Evolutionary conservation across 2,797 vertebrate species (phyloP), one percentile per base, ranked within the genome.

Genomic region (Octomys mimax): DNA sequence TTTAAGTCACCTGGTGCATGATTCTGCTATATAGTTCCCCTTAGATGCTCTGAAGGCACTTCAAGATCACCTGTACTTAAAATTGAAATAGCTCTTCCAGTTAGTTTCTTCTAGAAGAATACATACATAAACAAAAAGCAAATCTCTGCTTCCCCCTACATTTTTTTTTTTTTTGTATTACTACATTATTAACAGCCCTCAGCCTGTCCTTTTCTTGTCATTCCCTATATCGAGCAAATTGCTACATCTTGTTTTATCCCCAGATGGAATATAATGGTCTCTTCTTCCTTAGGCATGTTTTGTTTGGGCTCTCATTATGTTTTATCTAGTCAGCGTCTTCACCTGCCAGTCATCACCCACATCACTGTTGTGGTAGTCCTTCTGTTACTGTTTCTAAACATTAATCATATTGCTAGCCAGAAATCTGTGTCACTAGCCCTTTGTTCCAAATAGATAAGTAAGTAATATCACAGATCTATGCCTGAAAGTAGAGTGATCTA

Each of bases 381-480:
- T 57, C 54, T 57, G 54, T 57, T 57, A 57, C 4, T 57, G 16
- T 84, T 84, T 95, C 61, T 84, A 75, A 70, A 78, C 28, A 39
- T 61, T 77, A 68, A 77, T 82, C 36, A 24, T 81, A 31, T 82
- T 92, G 39, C 68, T 85, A 90, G 68, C 80, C 54, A 80, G n/a
- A 87, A 42, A 66, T 81, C 68, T 82, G 57, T 54, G 83, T 92
- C n/a, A 26, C 59, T 92, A 77, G 78, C 39, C 61, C 61, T 83
- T 21, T 77, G 39, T 24, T 87, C 88, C 57, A 82, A 21, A 49
- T 39, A 54, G 12, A 54, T n/a, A 79, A 18, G 52, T 80, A 49
- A 49, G 26, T 89, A 77, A 66, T 71, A 33, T 79, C 71, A 83
- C 22, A 92, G 62, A 24, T 70, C 28, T 4, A 52, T 84, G 21